Evolutionary conservation across 2,888 invertebrate genomes (phyloP), one percentile per base, ranked within the genome.

Genomic region (Caradrina kadenii): DNA sequence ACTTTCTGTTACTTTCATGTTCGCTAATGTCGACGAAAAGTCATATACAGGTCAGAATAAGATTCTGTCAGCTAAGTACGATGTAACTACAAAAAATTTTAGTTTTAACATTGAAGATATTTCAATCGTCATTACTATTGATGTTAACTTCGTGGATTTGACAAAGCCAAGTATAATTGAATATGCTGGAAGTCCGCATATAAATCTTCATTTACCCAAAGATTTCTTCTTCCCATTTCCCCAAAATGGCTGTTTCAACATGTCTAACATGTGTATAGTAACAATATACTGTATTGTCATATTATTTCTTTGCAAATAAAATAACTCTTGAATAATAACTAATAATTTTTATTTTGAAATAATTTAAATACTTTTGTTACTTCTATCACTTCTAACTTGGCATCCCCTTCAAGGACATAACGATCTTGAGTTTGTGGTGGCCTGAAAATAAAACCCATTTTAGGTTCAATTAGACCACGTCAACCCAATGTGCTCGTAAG

Each of bases 201-300:
- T 97, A 68, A 96, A 97, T 83, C 96, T 97, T 69, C 96, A 96
- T 88, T 93, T 98, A 65, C 97, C 98, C 1, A 96, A 96, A 79
- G 97, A 98, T 89, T 98, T 98, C 89, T 98, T 98, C 90, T 97
- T 97, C 87, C 98, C 98, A 1, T 97, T 97, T 82, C 90, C 96
- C 65, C 90, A 91, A 45, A 94, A 89, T 78, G 84, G 85, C 66
- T 84, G 82, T 76, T 50, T 58, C 42, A 64, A 58, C 45, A 61
- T 69, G 63, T 68, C 64, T 67, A 79, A 72, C 63, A 67, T 56
- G 45, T 81, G 68, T 63, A 79, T 78, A 68, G 80, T 79, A 81
- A 80, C 74, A 68, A 83, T 76, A 74, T 84, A 79, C 39, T 79
- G 75, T 65, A 56, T 71, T 72, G 50, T 76, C 64, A 70, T 84